A percentile compares a stretch with the other conserved stretches of the same genome.
Conservation (phyloP, 1,140 invertebrate genomes). For the Hirudo medicinalis region DNA sequence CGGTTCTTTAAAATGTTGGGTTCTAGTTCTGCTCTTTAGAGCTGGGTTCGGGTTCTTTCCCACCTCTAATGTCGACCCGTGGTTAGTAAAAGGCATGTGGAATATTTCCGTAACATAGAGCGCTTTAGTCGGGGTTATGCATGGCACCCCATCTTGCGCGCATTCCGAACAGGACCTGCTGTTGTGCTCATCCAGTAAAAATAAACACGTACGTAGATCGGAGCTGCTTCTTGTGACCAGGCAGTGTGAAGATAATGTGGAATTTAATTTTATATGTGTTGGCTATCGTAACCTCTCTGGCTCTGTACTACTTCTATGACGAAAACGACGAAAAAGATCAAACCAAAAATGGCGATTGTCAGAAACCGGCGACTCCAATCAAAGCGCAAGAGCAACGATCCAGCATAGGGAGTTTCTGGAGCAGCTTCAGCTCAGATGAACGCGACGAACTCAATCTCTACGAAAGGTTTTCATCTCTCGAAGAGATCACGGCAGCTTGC, state of each 20-base stretch:
- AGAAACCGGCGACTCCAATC: neutral
- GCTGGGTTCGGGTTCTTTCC: too few relatives aligned
- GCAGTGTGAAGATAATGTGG: slow-evolving; percentile 16
- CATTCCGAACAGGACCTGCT: too few relatives aligned
- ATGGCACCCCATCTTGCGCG: too few relatives aligned
- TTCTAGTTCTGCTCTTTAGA: too few relatives aligned
- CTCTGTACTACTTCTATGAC: slow-evolving; percentile 21
- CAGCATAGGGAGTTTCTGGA: slow-evolving; percentile 5
- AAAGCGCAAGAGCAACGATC: neutral
- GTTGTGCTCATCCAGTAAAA: too few relatives aligned
- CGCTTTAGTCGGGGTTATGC: too few relatives aligned
- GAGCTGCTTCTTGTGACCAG: too few relatives aligned
- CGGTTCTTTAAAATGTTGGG: too few relatives aligned
- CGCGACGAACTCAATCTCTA: neutral
- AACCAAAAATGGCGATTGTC: neutral
- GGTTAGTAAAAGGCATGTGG: too few relatives aligned
- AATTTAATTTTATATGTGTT: slow-evolving; percentile 22
- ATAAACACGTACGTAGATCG: too few relatives aligned
- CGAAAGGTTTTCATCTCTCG: slow-evolving; percentile 29
- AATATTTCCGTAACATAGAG: too few relatives aligned
- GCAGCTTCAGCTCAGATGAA: neutral
- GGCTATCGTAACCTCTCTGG: slow-evolving; percentile 20
- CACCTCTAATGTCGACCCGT: too few relatives aligned
- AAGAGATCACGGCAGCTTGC: slow-evolving; percentile 37
- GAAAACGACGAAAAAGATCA: slow-evolving; percentile 19